phyloP scores from a whole-genome alignment of 2,113 vertebrate species.

The Sphaerodactylus townsendi region DNA sequence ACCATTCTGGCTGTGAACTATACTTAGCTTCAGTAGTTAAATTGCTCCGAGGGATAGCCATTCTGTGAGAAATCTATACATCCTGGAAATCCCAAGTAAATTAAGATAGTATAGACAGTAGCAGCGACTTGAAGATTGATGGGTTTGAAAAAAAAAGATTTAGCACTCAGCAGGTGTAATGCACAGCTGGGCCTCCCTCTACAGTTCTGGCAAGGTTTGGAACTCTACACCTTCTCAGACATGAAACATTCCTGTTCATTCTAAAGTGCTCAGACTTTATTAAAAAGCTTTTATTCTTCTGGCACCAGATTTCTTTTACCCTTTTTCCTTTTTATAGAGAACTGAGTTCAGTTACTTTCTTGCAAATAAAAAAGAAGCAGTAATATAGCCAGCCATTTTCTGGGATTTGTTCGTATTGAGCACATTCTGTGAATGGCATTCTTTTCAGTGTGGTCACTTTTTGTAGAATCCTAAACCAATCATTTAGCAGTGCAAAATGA shows the following conservation, averaged over 20 bases:
- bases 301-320: conserved; percentile 1
- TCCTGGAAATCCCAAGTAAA: conserved; percentile 28
- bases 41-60: background rate
- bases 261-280: conserved; percentile 35
- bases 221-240: conserved; percentile 53
- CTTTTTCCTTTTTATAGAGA: conserved; percentile 5
- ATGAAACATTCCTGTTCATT: conserved; percentile 37
- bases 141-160: conserved; percentile 54
- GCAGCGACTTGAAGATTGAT: conserved; percentile 45
- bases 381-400: background rate
- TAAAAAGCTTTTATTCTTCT: conserved; percentile 10
- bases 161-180: conserved; percentile 48
- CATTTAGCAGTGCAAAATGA: background rate
- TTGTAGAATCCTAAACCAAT: background rate
- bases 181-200: conserved; percentile 52
- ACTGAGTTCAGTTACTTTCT: conserved; percentile 31
- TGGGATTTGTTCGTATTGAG: background rate
- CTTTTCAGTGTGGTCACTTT: background rate
- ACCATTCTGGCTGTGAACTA: conserved; percentile 7
- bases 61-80: conserved; percentile 35
- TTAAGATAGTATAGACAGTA: conserved; percentile 33
- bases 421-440: background rate
- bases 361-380: background rate
- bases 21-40: background rate
- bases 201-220: conserved; percentile 42